A percentile compares a stretch with the other conserved stretches of the same genome.
These are phyloP conservation scores for Ochlodes sylvanus DNA, from an alignment of 2,888 invertebrate genomes.

Conservation along the genomic window DNA sequence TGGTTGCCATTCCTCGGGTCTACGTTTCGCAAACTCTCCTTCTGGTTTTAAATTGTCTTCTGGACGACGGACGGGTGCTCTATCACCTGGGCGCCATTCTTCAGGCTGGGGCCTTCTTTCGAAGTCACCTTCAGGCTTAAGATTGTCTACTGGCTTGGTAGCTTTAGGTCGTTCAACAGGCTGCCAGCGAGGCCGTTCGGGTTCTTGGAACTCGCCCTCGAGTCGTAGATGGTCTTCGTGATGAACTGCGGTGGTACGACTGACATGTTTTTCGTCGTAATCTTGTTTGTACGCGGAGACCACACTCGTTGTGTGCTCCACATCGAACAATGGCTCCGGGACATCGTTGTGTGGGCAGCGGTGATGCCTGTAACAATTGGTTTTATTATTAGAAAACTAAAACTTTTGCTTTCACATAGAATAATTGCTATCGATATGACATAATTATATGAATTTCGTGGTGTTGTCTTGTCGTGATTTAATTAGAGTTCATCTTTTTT, in stretches of 20 bases:
- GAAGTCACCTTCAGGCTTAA: conserved; percentile 75
- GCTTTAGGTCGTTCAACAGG: conserved; percentile 86
- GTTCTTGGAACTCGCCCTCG: conserved; percentile 88
- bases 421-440: too few species aligned
- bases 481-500: too few species aligned
- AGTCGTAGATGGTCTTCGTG: conserved; percentile 89
- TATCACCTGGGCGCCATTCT: conserved; percentile 81
- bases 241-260: conserved; percentile 83
- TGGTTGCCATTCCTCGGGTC: conserved; percentile 73
- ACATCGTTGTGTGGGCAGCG: conserved; percentile 91
- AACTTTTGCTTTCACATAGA: not conserved
- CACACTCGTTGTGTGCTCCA: conserved; percentile 82
- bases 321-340: conserved; percentile 85
- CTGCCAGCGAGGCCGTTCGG: conserved; percentile 77
- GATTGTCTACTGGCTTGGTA: conserved; percentile 75
- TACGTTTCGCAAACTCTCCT: conserved; percentile 68
- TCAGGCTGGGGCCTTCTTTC: conserved; percentile 73
- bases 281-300: conserved; percentile 87
- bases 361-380: conserved; percentile 88
- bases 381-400: conserved; percentile 14
- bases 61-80: conserved; percentile 82
- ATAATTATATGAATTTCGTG: not conserved
- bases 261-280: conserved; percentile 87
- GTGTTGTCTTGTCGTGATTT: too few species aligned
- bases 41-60: conserved; percentile 84